Conservation (phyloP, 2,888 invertebrate genomes). For the Tetrapedia diversipes region DNA sequence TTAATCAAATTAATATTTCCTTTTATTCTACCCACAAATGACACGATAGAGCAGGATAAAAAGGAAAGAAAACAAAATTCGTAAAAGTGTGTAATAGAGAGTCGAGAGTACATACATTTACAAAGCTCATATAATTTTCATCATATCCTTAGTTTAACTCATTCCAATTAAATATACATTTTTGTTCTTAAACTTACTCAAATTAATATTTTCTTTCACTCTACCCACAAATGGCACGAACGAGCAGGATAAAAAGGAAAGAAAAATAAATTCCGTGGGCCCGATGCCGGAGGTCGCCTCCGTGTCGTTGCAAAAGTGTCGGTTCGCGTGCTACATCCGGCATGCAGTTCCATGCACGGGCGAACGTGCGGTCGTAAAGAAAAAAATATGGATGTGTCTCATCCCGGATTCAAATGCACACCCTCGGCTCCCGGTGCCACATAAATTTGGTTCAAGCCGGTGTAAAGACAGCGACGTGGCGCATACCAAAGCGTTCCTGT, state of each 20-base stretch:
- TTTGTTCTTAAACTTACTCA: no score
- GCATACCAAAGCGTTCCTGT: slow-evolving; percentile 74
- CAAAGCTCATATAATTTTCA: no score
- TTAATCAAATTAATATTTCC: no score
- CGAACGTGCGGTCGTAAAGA: slow-evolving; percentile 64
- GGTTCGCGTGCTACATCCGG: slow-evolving; percentile 65
- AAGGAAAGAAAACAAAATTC: no score
- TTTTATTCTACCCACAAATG: no score
- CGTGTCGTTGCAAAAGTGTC: slow-evolving; percentile 66
- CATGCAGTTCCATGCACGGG: slow-evolving; percentile 65
- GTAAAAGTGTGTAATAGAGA: no score
- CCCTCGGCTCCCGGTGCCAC: slow-evolving; percentile 79
- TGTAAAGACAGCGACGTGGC: slow-evolving; percentile 71
- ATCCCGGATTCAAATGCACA: slow-evolving; percentile 78
- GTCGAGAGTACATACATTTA: no score
- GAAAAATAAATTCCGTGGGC: slow-evolving; percentile 26
- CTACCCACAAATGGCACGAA: no score
- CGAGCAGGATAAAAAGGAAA: neutral
- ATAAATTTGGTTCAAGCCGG: slow-evolving; percentile 78
- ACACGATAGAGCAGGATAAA: no score
- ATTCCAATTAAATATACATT: no score
- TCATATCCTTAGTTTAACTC: no score
- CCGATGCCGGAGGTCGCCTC: slow-evolving; percentile 53
- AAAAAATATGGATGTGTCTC: slow-evolving; percentile 72
- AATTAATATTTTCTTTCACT: no score